Evolutionary conservation across 2,888 invertebrate genomes (phyloP), one percentile per base, ranked within the genome.

Genomic region (Brenthis hecate): DNA sequence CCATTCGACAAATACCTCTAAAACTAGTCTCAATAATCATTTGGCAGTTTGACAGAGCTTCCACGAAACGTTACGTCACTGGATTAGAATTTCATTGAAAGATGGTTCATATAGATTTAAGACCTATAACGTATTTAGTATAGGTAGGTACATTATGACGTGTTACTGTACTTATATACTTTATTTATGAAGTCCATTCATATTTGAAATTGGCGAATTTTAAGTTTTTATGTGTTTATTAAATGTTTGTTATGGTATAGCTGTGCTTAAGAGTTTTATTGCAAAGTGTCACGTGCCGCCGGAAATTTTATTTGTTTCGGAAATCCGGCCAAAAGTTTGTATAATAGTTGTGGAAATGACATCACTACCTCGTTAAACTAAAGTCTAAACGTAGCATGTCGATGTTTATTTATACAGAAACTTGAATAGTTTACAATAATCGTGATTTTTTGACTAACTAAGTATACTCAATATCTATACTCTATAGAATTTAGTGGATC

Each of bases 41-140:
- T 68, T 61, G 63, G 62, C 67, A 69, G 57, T 63, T 53, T 19
- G 32, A 53, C 61, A 50, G 6, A 16, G 48, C 48, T 58, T 63
- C 70, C 63, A 56, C 56, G 63, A 67, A 70, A 54, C 14, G 53
- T 70, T 63, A 65, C 65, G 72, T 72, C 72, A 72, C 65, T 64
- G 72, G 66, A 70, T 66, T 66, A 70, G 63, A 56, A 70, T 72
- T 72, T 68, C 70, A 68, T 67, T 66, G 68, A 70, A 64, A 66
- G 23, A 58, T 62, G 32, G 58, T 63, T 61, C 50, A 48, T 36
- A 16, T 61, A 61, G 13, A 51, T 51, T 51, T 51, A 61, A 61
- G 16, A 19, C 19, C 16, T 11, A 11, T 43, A 43, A 43, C 11
- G 36, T 43, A 11, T 28, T 28, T 5, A 28, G 28, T 28, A 28